Conservation (phyloP, 2,888 invertebrate species). For the Koerneria pararmatus region DNA sequence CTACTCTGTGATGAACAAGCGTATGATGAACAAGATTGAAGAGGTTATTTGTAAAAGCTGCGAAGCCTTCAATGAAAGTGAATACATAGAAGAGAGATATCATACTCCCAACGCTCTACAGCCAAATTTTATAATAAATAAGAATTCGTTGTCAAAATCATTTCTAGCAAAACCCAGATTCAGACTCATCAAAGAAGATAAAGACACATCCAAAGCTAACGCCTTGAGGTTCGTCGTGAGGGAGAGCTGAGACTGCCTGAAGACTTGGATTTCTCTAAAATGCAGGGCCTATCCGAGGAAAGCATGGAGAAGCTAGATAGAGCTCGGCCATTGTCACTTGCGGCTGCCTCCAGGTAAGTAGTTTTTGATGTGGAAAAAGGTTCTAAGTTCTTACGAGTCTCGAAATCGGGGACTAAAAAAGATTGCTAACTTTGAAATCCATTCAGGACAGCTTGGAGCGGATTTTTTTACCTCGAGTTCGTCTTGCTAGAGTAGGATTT, state of each 20-base stretch:
- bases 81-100: not conserved
- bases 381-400: too few species aligned
- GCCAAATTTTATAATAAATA: too few species aligned
- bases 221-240: constrained; percentile 43
- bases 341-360: constrained; percentile 50
- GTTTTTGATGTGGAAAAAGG: not conserved
- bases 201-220: not conserved
- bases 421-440: too few species aligned
- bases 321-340: constrained; percentile 52
- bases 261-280: constrained; percentile 39
- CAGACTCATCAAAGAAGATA: not conserved
- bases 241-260: constrained; percentile 42
- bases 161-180: too few species aligned
- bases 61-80: not conserved
- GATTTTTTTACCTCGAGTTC: too few species aligned
- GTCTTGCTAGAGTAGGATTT: too few species aligned
- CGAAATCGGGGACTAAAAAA: too few species aligned
- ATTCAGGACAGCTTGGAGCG: too few species aligned
- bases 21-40: constrained; percentile 36
- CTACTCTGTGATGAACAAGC: constrained; percentile 39
- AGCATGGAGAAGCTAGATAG: constrained; percentile 53
- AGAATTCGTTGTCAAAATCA: too few species aligned
- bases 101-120: not conserved
- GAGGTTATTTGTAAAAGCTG: not conserved
- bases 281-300: constrained; percentile 71